phyloP scores from a whole-genome alignment of 2,113 vertebrate genomes.

The Thomomys bottae region DNA sequence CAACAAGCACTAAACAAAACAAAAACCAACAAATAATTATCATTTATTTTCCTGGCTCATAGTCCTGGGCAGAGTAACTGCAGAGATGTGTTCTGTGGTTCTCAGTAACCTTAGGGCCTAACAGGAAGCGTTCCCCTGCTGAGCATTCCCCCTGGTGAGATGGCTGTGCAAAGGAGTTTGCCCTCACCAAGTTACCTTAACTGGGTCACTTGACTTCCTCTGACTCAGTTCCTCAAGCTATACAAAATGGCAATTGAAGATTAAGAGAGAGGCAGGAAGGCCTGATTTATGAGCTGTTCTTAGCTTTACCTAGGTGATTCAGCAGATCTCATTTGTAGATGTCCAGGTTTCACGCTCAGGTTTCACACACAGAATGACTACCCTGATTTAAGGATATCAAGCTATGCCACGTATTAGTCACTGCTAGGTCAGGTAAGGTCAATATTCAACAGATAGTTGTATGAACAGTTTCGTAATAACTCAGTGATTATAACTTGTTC shows the following conservation, averaged over 20 bases:
- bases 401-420: slow-evolving; percentile 41
- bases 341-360: neutral
- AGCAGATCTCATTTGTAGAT: slow-evolving; percentile 47
- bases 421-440: slow-evolving; percentile 4
- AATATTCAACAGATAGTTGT: slow-evolving; percentile 54
- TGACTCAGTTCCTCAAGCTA: neutral
- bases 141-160: neutral
- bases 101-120: neutral
- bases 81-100: neutral
- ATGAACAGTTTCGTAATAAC: slow-evolving; percentile 56
- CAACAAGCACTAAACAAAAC: too few relatives aligned
- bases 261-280: slow-evolving; percentile 23
- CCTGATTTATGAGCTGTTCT: neutral
- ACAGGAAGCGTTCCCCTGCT: slow-evolving; percentile 14
- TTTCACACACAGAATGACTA: slow-evolving; percentile 41
- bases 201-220: neutral
- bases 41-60: neutral
- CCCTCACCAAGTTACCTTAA: neutral
- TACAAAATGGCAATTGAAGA: neutral
- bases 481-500: slow-evolving; percentile 55
- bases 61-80: neutral
- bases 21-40: neutral
- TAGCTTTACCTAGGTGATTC: slow-evolving; percentile 24
- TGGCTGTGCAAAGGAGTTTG: neutral
- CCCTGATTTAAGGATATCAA: slow-evolving; percentile 56